These are phyloP conservation scores for Macquaria australasica DNA, from an alignment of 2,113 vertebrate genomes.

Conservation along the genomic window DNA sequence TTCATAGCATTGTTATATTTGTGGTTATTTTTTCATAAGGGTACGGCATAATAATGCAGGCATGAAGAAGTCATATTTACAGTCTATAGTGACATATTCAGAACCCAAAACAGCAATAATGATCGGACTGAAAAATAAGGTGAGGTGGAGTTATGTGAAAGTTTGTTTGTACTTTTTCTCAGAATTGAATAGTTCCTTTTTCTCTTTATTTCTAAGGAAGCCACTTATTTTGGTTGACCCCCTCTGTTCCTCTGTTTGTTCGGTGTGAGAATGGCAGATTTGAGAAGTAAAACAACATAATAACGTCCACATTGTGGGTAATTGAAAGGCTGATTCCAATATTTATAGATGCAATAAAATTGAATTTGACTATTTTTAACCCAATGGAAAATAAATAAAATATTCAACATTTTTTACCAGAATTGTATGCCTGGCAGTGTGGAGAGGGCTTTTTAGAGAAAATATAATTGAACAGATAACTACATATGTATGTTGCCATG, in stretches of 20 bases:
- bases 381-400: neutral
- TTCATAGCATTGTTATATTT: neutral
- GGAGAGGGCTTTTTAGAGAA: too few species aligned
- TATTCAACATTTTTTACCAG: too few species aligned
- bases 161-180: neutral
- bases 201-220: neutral
- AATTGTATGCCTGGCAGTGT: neutral
- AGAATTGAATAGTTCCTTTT: neutral
- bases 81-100: neutral
- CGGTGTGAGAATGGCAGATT: neutral
- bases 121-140: too few species aligned
- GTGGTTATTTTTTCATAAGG: neutral
- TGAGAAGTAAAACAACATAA: neutral
- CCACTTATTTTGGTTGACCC: too few species aligned
- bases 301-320: neutral
- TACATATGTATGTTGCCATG: too few species aligned
- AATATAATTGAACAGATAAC: neutral
- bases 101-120: too few species aligned
- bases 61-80: neutral
- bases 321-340: neutral
- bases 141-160: neutral
- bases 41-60: neutral
- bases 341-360: neutral
- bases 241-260: neutral
- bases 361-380: neutral